These are phyloP conservation scores for Theretra japonica DNA, from an alignment of 2,888 invertebrate genomes.

Conservation along the genomic window DNA sequence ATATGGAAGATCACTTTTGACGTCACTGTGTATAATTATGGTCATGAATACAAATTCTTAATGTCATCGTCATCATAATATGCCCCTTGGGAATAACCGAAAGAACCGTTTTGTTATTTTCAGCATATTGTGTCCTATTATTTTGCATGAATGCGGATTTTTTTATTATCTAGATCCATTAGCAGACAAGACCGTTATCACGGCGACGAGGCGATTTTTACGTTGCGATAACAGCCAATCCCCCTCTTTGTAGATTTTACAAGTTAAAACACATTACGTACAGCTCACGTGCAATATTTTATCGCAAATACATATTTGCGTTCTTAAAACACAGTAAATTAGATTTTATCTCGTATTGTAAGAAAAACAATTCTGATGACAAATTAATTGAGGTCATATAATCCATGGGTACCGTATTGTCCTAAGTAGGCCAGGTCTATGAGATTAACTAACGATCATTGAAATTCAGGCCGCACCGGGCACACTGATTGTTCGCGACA, in stretches of 20 bases:
- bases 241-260: slow-evolving; percentile 12
- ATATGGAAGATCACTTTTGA: not conserved
- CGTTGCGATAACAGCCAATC: slow-evolving; percentile 23
- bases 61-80: not conserved
- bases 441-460: slow-evolving; percentile 33
- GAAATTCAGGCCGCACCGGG: slow-evolving; percentile 50
- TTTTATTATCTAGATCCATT: slow-evolving; percentile 6
- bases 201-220: not conserved
- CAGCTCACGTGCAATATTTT: not conserved
- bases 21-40: not conserved
- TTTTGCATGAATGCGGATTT: not conserved
- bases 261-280: not conserved
- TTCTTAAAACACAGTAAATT: not conserved
- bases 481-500: not conserved
- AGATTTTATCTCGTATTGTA: not conserved
- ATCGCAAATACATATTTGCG: not conserved
- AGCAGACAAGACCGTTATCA: slow-evolving; percentile 10
- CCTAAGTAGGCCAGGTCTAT: slow-evolving; percentile 13
- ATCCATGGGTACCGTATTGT: not conserved
- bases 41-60: not conserved
- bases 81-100: not conserved
- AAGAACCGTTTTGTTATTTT: not conserved
- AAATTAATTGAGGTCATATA: not conserved
- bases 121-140: not conserved
- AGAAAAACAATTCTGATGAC: not conserved